Percentiles rank a stretch among this genome's conserved stretches.
These are phyloP conservation scores for Drosophila setifemur DNA, from an alignment of 1,140 invertebrate species.

Conservation along the genomic window DNA sequence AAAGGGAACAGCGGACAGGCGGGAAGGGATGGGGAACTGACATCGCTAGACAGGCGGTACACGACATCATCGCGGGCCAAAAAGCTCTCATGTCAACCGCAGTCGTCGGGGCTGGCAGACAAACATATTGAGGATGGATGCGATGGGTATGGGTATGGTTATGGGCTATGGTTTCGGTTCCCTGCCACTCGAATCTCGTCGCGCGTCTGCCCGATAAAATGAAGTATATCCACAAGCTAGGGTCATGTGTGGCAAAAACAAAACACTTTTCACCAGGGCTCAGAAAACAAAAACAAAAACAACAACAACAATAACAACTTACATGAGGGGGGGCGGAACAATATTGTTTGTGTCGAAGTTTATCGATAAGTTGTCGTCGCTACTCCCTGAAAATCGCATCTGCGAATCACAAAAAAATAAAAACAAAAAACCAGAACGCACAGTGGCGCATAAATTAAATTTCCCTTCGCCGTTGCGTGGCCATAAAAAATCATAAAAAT, in stretches of 20 bases:
- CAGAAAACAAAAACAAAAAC: no score
- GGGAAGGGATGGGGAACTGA: neutral
- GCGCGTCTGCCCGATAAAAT: constrained; percentile 69
- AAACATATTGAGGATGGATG: constrained; percentile 31
- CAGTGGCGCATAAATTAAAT: constrained; percentile 52
- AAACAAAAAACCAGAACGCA: constrained; percentile 22
- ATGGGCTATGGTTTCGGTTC: constrained; percentile 9
- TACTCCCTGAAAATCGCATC: constrained; percentile 32
- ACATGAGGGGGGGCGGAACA: constrained; percentile 44
- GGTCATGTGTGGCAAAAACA: constrained; percentile 60
- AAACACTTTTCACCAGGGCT: constrained; percentile 56
- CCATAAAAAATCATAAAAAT: constrained; percentile 58
- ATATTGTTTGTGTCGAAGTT: constrained; percentile 69
- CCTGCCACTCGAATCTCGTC: constrained; percentile 60
- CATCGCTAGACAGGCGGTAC: constrained; percentile 47
- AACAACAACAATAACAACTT: constrained; percentile 22
- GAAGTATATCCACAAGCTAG: constrained; percentile 51
- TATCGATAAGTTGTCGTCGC: constrained; percentile 66
- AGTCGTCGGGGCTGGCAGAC: constrained; percentile 39
- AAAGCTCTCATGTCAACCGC: constrained; percentile 71
- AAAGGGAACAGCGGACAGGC: neutral
- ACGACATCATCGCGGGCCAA: constrained; percentile 36
- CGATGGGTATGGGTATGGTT: neutral
- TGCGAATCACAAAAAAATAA: constrained; percentile 29
- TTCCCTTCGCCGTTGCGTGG: constrained; percentile 18